These are phyloP conservation scores for Troilus luridus DNA, from an alignment of 2,888 invertebrate species.

Conservation along the genomic window DNA sequence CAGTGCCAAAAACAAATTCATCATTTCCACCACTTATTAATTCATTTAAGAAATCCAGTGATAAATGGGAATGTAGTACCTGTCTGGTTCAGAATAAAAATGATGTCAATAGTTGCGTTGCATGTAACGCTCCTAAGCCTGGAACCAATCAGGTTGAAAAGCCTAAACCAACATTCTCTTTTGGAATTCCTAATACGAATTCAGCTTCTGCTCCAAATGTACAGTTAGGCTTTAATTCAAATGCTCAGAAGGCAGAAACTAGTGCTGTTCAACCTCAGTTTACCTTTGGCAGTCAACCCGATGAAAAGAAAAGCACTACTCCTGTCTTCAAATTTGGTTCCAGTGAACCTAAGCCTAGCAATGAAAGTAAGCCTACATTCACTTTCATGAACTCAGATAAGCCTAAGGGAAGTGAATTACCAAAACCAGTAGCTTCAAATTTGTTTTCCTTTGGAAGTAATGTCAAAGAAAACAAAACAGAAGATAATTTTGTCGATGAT, in stretches of 20 bases:
- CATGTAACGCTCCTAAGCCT: conserved; percentile 74
- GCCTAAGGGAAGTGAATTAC: conserved; percentile 5
- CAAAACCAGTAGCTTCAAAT: conserved; percentile 18
- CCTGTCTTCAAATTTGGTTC: conserved; percentile 58
- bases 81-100: conserved; percentile 76
- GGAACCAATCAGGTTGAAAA: conserved; percentile 66
- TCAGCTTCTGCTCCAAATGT: background rate
- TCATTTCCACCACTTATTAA: conserved; percentile 67
- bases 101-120: conserved; percentile 72
- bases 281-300: conserved; percentile 43
- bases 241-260: conserved; percentile 30
- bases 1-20: background rate
- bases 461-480: conserved; percentile 34
- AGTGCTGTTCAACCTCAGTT: conserved; percentile 30
- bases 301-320: conserved; percentile 41
- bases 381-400: conserved; percentile 46
- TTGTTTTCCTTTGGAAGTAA: conserved; percentile 41
- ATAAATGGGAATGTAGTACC: conserved; percentile 75
- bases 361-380: conserved; percentile 37
- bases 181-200: conserved; percentile 61
- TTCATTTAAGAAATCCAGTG: conserved; percentile 68
- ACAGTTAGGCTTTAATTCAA: background rate
- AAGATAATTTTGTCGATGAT: conserved; percentile 52
- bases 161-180: conserved; percentile 64
- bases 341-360: conserved; percentile 31